Evolutionary conservation across 2,888 invertebrate species (phyloP).

Genomic region (Osmoderma eremita): DNA sequence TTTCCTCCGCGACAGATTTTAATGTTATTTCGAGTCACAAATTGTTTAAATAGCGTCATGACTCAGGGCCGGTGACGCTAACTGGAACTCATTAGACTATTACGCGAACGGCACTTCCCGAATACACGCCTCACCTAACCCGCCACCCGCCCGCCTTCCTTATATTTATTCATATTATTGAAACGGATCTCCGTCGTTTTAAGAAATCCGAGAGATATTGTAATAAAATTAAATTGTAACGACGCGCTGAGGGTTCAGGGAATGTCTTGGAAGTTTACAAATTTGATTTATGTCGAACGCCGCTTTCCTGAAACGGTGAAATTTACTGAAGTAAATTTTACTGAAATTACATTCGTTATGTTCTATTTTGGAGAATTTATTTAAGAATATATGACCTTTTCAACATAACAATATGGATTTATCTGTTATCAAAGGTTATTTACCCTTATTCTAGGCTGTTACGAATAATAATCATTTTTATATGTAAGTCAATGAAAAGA

Average conservation of each 20-base stretch:
- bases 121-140: too few species aligned
- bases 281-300: conserved; percentile 27
- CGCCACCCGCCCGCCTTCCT: conserved; percentile 50
- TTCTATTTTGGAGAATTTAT: too few species aligned
- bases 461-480: too few species aligned
- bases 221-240: conserved; percentile 39
- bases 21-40: conserved; percentile 67
- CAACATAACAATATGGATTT: too few species aligned
- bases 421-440: too few species aligned
- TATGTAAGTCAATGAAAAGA: too few species aligned
- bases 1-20: conserved; percentile 65
- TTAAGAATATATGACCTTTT: too few species aligned
- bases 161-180: conserved; percentile 66
- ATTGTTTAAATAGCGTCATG: conserved; percentile 68
- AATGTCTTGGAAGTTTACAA: conserved; percentile 31
- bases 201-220: conserved; percentile 36
- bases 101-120: conserved; percentile 46
- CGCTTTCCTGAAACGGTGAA: conserved; percentile 1
- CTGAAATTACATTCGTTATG: too few species aligned
- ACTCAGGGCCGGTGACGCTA: conserved; percentile 65
- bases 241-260: neutral
- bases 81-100: conserved; percentile 65
- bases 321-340: neutral
- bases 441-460: too few species aligned
- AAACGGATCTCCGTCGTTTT: conserved; percentile 60